Evolutionary conservation across 2,113 vertebrate species (phyloP), one percentile per base, ranked within the genome.

Genomic region (Corythornis cristatus): DNA sequence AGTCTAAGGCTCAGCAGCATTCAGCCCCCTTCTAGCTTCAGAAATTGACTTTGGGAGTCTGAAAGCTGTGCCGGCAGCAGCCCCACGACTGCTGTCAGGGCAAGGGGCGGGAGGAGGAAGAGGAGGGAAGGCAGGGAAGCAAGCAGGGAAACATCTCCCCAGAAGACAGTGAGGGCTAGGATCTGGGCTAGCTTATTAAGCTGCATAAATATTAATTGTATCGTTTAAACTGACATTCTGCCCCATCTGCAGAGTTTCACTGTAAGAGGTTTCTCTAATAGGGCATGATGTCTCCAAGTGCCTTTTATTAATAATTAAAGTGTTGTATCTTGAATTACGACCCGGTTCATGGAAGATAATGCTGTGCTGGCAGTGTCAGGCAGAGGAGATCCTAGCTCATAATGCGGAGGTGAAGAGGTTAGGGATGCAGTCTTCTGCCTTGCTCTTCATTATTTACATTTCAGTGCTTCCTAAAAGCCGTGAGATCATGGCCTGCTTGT

Each of bases 261-360:
- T 77, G 42, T 89, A 88, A 95, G 90, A 92, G 50, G 48, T 92
- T 93, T 97, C 95, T 95, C 92, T 95, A 96, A 95, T 60, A 93
- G 67, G 43, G 89, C 89, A 86, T 79, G 83, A 94, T 89, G 93
- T 87, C 95, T 96, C 92, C 84, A 96, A 96, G 94, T 6, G 3
- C 77, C 92, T 92, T 96, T 95, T 96, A 95, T 97, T 97, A 97
- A 97, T 96, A 97, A 96, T 97, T 97, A 80, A 98, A 96, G 92
- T 12, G 35, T 65, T 95, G 50, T 92, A 72, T 95, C 89, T 97
- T 5, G 11, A 95, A 96, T 96, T 96, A 96, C 95, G 53, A 68
- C 61, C 45, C 22, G 4, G 74, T 86, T 72, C 86, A 81, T 88
- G 90, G 92, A 96, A 91, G 94, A 94, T 86, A 96, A 73, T 26